phyloP scores from a whole-genome alignment of 2,797 vertebrate species.

The Notamacropus eugenii region DNA sequence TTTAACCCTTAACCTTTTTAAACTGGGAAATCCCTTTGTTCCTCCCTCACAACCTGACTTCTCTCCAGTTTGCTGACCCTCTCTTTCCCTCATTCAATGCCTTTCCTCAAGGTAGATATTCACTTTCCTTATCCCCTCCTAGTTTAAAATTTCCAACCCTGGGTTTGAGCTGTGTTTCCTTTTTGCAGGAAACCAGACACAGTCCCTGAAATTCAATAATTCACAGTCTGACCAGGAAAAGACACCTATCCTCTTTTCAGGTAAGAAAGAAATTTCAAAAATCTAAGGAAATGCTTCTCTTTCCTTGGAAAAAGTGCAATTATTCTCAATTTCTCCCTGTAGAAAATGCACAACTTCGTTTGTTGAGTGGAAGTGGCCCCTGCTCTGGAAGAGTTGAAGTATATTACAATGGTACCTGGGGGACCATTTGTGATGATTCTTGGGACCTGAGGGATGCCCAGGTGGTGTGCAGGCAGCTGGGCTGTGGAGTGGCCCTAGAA shows the following conservation, averaged over 20 bases:
- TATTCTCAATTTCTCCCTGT: neutral
- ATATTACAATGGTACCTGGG: neutral
- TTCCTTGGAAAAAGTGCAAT: neutral
- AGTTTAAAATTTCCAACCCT: no score
- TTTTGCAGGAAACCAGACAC: neutral
- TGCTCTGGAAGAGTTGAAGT: constrained; percentile 22
- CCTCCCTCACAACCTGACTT: no score
- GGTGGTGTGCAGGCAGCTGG: constrained; percentile 11
- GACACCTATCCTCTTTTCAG: neutral
- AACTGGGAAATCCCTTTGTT: no score
- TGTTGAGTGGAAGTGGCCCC: neutral
- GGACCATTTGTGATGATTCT: neutral
- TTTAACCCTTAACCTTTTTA: no score
- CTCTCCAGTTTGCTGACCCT: no score
- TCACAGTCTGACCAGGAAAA: neutral
- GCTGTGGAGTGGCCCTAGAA: neutral
- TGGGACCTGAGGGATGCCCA: neutral
- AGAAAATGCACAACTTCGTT: neutral
- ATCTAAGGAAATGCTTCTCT: neutral
- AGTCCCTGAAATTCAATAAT: neutral
- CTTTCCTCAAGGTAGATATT: neutral
- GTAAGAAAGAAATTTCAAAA: neutral
- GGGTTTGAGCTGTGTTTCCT: neutral
- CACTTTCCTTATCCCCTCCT: no score
- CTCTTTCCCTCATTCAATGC: no score